Evolutionary conservation across 2,797 vertebrate species (phyloP), one percentile per base, ranked within the genome.

Genomic region (Amazonetta brasiliensis): DNA sequence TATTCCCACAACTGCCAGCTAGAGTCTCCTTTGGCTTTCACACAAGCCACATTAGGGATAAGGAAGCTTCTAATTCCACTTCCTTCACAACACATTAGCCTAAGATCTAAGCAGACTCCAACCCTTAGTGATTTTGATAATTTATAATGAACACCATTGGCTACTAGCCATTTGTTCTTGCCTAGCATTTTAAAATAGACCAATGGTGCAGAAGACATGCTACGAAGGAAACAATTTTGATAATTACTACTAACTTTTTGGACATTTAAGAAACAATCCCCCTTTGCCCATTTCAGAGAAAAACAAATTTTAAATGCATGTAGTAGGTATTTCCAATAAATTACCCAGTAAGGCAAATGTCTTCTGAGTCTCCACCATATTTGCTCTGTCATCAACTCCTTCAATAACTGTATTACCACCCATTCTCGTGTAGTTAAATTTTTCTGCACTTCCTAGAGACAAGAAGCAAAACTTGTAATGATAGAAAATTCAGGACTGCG

Each of bases 261-360:
- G 16, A 21, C 54, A 33, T 68, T 91, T 78, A 84, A 56, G 71
- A 75, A 87, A 84, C n/a, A 69, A 86, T 4, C 3, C 2, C 44
- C 12, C 11, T 79, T 37, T 60, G 19, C 16, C 16, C 22, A 74
- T 41, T 58, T 63, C 37, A 72, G 13, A 3, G 6, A 37, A 33
- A 35, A 37, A 54, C 18, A 5, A 1, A 20, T 19, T n/a, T 58
- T 9, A 19, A 35, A 46, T 15, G 26, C 11, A 31, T 5, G 56
- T 52, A 28, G 31, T 14, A 84, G 25, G 11, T 4, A 41, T 22
- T 22, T 48, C 48, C 25, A 73, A 37, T 46, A 76, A 79, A 90
- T 98, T 97, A 99, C 99, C 99, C 84, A 99, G 96, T 3, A 99
- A 97, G 0, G 94, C 90, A 95, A 99, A 99, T 4, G 99, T 99